Evolutionary conservation across 2,888 invertebrate genomes (phyloP).

Genomic region (Calliphora vomitoria): DNA sequence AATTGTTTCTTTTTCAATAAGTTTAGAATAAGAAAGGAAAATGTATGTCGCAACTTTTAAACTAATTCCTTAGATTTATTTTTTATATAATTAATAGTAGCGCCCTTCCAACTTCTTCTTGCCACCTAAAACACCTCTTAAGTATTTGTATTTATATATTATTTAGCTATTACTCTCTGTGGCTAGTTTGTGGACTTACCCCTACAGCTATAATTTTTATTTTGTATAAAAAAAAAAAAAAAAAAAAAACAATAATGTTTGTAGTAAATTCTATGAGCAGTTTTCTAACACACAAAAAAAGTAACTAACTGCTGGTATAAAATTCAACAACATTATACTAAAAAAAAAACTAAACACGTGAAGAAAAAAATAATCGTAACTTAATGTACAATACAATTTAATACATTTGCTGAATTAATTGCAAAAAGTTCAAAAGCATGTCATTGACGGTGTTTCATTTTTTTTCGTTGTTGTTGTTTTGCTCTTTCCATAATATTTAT

Average conservation of each 20-base stretch:
- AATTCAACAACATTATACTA: neutral
- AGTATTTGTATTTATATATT: neutral
- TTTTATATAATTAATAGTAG: neutral
- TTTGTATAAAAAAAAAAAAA: neutral
- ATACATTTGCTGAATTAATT: conserved; percentile 40
- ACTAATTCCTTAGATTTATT: too few species aligned
- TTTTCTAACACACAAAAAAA: neutral
- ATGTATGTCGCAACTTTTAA: too few species aligned
- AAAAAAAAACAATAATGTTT: neutral
- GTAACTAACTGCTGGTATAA: neutral
- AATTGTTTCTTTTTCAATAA: too few species aligned
- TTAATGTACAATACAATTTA: conserved; percentile 31
- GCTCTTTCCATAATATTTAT: conserved; percentile 24
- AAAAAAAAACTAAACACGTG: too few species aligned
- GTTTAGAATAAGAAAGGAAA: too few species aligned
- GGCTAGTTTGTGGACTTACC: neutral
- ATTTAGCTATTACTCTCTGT: neutral
- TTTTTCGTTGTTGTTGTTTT: neutral
- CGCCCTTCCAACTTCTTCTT: neutral
- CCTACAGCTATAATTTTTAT: conserved; percentile 5
- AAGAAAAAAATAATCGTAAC: conserved; percentile 3
- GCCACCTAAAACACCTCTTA: neutral
- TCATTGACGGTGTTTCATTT: conserved; percentile 41
- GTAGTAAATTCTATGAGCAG: conserved; percentile 5
- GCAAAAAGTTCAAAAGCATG: conserved; percentile 59